Conservation (phyloP, 1,140 invertebrate genomes). For the Oreohelix idahoensis region DNA sequence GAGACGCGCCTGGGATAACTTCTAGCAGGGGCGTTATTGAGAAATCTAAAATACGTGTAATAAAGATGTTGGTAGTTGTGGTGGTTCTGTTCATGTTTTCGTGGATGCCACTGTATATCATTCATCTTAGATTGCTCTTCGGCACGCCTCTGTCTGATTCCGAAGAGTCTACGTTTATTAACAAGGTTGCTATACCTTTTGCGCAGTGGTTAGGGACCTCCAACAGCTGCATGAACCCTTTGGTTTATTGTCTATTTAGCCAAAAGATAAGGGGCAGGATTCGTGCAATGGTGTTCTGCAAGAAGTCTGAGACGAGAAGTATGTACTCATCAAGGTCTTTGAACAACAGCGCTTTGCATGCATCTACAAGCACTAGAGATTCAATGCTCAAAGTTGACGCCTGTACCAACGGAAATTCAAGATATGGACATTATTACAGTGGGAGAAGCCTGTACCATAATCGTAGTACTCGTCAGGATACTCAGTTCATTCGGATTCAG, state of each 20-base stretch:
- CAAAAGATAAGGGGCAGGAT: conserved; percentile 95
- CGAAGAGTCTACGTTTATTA: conserved; percentile 78
- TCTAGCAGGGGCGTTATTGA: conserved; percentile 63
- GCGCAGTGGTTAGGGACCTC: conserved; percentile 97
- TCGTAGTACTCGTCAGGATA: neutral
- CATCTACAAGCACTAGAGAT: neutral
- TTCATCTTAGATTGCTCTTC: conserved; percentile 53
- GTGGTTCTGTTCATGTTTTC: conserved; percentile 95
- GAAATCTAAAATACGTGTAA: conserved; percentile 77
- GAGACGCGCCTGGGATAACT: conserved; percentile 83
- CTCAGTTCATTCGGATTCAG: too few species aligned
- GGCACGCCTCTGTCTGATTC: conserved; percentile 16
- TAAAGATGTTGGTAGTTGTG: conserved; percentile 96
- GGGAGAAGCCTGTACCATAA: neutral
- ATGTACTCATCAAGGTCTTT: conserved; percentile 26
- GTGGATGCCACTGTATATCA: conserved; percentile 91
- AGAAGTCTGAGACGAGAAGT: conserved; percentile 10
- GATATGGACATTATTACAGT: neutral
- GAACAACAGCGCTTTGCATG: conserved; percentile 46
- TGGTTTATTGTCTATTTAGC: conserved; percentile 97
- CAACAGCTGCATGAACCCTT: conserved; percentile 97
- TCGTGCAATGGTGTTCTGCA: conserved; percentile 53
- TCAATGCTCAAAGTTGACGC: conserved; percentile 18
- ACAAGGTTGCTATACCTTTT: conserved; percentile 86
- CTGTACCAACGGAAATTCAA: conserved; percentile 17